These are phyloP conservation scores for Carassius auratus DNA, from an alignment of 2,113 vertebrate genomes.

Conservation along the genomic window DNA sequence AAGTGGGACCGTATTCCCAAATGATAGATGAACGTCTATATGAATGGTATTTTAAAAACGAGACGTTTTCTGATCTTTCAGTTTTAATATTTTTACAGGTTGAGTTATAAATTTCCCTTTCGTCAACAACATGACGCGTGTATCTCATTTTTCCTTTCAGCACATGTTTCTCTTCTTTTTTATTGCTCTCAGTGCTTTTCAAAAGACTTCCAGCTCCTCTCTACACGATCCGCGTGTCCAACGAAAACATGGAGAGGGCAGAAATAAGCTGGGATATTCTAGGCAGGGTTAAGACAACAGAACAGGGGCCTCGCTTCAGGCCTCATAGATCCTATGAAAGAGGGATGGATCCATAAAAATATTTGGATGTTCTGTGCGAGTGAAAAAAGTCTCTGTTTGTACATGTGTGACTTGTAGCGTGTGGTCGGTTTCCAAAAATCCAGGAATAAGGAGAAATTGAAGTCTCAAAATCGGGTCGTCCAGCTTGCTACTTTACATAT, in stretches of 20 bases:
- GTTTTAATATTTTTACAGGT: not conserved
- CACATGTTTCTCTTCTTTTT: not conserved
- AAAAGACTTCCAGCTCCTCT: not conserved
- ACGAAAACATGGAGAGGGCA: slow-evolving; percentile 61
- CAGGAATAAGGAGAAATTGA: not conserved
- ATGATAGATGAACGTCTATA: not conserved
- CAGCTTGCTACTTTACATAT: not conserved
- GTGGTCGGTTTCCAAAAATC: not conserved
- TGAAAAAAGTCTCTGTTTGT: slow-evolving; percentile 11
- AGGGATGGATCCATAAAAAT: slow-evolving; percentile 48
- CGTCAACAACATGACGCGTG: not conserved
- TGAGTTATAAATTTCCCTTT: not conserved
- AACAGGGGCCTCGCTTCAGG: slow-evolving; percentile 1
- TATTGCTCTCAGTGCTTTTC: slow-evolving; percentile 4
- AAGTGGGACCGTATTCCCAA: not conserved
- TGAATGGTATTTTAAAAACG: not conserved
- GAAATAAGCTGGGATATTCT: slow-evolving; percentile 66
- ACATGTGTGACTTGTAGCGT: slow-evolving; percentile 1
- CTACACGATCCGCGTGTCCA: slow-evolving; percentile 23
- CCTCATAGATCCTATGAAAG: slow-evolving; percentile 30
- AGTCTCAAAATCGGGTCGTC: not conserved
- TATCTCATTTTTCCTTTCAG: slow-evolving; percentile 1
- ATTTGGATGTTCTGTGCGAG: slow-evolving; percentile 48
- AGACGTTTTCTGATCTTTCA: not conserved
- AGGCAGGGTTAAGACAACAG: slow-evolving; percentile 69